Percentiles rank a stretch among this genome's conserved stretches.
phyloP scores from a whole-genome alignment of 1,140 invertebrate species.

The Pseudomyrmex flavicornis region DNA sequence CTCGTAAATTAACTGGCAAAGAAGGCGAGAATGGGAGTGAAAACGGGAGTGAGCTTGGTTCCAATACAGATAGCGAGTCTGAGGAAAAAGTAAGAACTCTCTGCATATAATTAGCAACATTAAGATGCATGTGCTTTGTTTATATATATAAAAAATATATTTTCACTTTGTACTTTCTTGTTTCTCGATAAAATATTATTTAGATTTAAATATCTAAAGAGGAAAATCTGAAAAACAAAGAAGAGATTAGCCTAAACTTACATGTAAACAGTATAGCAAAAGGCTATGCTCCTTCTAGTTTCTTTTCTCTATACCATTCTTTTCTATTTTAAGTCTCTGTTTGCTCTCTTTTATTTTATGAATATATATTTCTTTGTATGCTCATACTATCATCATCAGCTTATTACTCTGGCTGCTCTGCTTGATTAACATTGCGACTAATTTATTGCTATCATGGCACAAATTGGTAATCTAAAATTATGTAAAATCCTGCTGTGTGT shows the following conservation, averaged over 20 bases:
- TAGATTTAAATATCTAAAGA: conserved; percentile 10
- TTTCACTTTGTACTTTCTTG: conserved; percentile 37
- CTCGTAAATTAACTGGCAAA: conserved; percentile 88
- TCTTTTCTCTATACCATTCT: not conserved
- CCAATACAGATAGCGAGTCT: conserved; percentile 94
- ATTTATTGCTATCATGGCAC: conserved; percentile 38
- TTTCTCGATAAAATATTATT: conserved; percentile 16
- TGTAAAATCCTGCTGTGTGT: not conserved
- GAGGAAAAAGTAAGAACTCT: conserved; percentile 93
- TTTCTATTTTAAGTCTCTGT: not conserved
- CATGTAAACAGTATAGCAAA: conserved; percentile 1
- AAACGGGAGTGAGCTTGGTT: conserved; percentile 90
- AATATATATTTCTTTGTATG: conserved; percentile 23
- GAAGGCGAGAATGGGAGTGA: conserved; percentile 90
- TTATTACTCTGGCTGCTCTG: conserved; percentile 21
- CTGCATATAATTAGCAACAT: conserved; percentile 35
- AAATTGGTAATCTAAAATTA: conserved; percentile 36
- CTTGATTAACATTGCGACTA: conserved; percentile 35
- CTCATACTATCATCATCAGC: not conserved
- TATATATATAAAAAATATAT: conserved; percentile 34
- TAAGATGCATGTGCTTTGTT: conserved; percentile 64
- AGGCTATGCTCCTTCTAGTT: not conserved
- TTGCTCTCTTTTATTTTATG: not conserved
- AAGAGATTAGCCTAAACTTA: conserved; percentile 3
- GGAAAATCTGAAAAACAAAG: not conserved